A percentile compares a stretch with the other conserved stretches of the same genome.
Conservation (phyloP, 2,888 invertebrate species). For the Sturmia bella region DNA sequence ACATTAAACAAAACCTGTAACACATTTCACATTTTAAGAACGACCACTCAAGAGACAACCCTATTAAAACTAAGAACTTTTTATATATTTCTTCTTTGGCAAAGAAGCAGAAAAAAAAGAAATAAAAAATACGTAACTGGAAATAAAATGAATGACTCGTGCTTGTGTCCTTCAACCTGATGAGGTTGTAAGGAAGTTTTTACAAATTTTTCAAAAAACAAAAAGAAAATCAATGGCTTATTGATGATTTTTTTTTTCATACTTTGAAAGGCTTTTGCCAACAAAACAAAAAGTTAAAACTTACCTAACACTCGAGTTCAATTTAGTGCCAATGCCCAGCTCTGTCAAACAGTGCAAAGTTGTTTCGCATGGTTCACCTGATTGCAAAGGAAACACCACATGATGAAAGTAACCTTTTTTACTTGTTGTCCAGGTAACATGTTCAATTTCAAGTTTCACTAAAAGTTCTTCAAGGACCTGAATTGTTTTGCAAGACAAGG, state of each 20-base stretch:
- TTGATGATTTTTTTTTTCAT: too few relatives aligned
- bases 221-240: too few relatives aligned
- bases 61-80: conserved; percentile 43
- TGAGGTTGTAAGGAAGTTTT: too few relatives aligned
- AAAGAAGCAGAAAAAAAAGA: not conserved
- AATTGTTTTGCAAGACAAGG: conserved; percentile 41
- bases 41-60: conserved; percentile 54
- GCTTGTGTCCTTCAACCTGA: conserved; percentile 39
- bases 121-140: conserved; percentile 8
- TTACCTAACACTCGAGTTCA: conserved; percentile 88
- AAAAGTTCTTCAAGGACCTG: conserved; percentile 87
- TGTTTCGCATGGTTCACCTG: conserved; percentile 88
- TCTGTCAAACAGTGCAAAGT: conserved; percentile 88
- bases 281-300: conserved; percentile 62
- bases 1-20: conserved; percentile 44
- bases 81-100: conserved; percentile 5
- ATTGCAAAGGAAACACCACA: conserved; percentile 87
- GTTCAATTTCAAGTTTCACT: conserved; percentile 86
- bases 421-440: conserved; percentile 87
- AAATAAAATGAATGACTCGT: conserved; percentile 61
- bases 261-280: too few relatives aligned
- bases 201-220: too few relatives aligned
- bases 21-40: conserved; percentile 32
- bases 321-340: conserved; percentile 87
- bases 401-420: conserved; percentile 87